Base-by-base conservation (phyloP, 2,113 vertebrate genomes). In the Percopsis transmontana region DNA sequence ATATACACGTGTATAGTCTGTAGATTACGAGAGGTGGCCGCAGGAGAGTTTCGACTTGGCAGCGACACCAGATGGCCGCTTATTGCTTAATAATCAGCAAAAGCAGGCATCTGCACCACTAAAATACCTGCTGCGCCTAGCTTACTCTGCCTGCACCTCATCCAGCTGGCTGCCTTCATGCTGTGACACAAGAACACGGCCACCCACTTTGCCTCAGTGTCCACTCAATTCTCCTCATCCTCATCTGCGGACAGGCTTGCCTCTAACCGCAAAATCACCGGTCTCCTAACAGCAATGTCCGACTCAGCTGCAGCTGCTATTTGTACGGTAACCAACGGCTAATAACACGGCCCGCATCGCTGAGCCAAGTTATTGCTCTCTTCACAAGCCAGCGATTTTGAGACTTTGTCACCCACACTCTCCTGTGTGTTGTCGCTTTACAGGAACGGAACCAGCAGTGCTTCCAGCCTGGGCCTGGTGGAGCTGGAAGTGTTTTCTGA, bases 391-490 rank as follows among this genome's bases (percentile, higher is more conserved):
- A 74, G 39, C 15, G 48, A 74, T 74, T n/a, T n/a, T n/a, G n/a
- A n/a, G n/a, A n/a, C n/a, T 33, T 7, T 33, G 27, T 33, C 27
- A 33, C 27, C 27, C 27, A 33, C 27, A 33, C 5, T 33, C 27
- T 33, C 27, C 27, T 72, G 24, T 74, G 51, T 66, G 42, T 56
- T 67, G 40, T 61, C 66, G 59, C 24, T 66, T 88, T 85, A 90
- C 93, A 99, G 96, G 90, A 98, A 96, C 85, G 95, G 95, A 78
- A 96, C 95, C 91, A 97, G 95, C 90, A 98, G 96, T 79, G 89
- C 94, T 62, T 95, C 96, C 81, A 99, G 96, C 87, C 90, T 98
- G 69, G 96, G 96, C 72, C 85, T 95, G 84, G 90, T 91, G 81
- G 96, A 98, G 86, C 90, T 97, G 87, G 97, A 98, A 82, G 92